Base-by-base conservation (phyloP, 1,140 invertebrate species). In the Caerostris darwini region DNA sequence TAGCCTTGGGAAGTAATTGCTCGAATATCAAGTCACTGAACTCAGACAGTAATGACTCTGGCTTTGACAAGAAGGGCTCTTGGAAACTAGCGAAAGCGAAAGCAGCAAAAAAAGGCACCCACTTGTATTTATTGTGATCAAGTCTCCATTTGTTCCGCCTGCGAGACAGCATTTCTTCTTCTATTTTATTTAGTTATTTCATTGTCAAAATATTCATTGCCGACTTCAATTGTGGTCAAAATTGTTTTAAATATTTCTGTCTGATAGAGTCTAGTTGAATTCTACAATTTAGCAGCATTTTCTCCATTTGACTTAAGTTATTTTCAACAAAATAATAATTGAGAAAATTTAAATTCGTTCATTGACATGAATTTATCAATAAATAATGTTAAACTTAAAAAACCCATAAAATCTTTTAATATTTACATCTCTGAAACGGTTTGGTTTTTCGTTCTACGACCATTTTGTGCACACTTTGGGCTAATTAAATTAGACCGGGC, bases 1-100 rank as follows among this genome's bases (percentile, higher is more conserved):
- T 77, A 77, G 71, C 83, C 83, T 85, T 85, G 83, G 83, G 83
- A n/a, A 19, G 56, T 85, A 85, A 85, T 85, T 85, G 83, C 54
- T 57, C 56, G 34, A 34, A 82, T 82, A 34, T 19, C 34, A 50
- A 85, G 83, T 85, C 83, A 85, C 17, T 58, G 83, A 85, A 85
- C 83, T 85, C 57, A 6, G 58, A 59, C 17, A 57, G 83, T 85
- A 85, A 85, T 59, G 83, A 85, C 83, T 57, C 82, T 82, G 77
- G 50, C 19, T 34, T 34, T 34, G 64, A 67, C 64, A 67, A 58
- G 83, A 19, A 2, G 57, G 83, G n/a, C n/a, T 56, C 5, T 10
- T 14, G n/a, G 3, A n/a, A 67, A 5, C 64, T 67, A 19, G 57
- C 34, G 77, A 82, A 82, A 82, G 50, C 19, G 54, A 82, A 82